Evolutionary conservation across 2,797 vertebrate species (phyloP), one percentile per base, ranked within the genome.

Genomic region (Chrosomus eos): DNA sequence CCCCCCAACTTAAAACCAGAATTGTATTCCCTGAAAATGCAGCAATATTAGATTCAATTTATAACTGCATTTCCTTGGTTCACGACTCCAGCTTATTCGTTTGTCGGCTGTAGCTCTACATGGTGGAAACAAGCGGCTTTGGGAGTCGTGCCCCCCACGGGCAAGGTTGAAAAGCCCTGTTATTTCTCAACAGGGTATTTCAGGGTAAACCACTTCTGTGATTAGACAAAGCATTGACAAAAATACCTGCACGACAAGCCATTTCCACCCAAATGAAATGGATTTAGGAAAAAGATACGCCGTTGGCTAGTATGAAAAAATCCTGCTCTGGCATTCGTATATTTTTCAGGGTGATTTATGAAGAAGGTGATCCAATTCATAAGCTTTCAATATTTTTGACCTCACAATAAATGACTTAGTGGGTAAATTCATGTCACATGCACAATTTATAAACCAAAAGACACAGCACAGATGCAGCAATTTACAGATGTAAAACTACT

Each of bases 381-480:
- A 38, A 51, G 78, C 23, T 84, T 80, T 73, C 48, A 66, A 67
- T 67, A 73, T 81, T 71, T 81, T 26, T 67, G 43, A 85, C 74
- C 68, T 71, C 62, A 58, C 68, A 70, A 80, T 88, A 81, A 81
- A 87, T 68, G 48, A 76, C 70, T 71, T 26, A 40, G 62, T 9
- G 14, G 5, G 23, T 19, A 36, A 77, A 85, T 86, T 75, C 72
- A 62, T 81, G 33, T 51, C 82, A 51, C 38, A 43, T 9, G 31
- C 23, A 70, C n/a, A 7, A 80, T 82, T 75, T 85, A 75, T 86
- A n/a, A 86, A 84, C 23, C 82, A 23, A 67, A 51, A 60, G 23
- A 31, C 9, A n/a, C n/a, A 23, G 5, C 33, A 55, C 48, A 77
- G 72, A 75, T 38, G 18, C n/a, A 53, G 31, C 3, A 10, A 74